Conservation (phyloP, 2,113 vertebrate species). For the Triplophysa dalaica region DNA sequence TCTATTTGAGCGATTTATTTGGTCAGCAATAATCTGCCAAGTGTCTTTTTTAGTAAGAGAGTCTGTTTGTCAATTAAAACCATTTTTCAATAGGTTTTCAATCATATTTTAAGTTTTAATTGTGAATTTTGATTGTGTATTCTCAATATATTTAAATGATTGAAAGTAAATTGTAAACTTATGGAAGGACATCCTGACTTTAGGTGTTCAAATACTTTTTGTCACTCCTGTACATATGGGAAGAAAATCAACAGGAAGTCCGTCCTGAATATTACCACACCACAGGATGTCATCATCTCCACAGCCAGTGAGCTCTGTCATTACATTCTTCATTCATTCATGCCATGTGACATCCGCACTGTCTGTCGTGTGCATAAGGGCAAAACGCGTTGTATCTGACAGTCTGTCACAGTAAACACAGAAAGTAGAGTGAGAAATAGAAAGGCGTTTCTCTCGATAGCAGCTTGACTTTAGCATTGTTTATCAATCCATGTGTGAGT, state of each 20-base stretch:
- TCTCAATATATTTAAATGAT: too few species aligned
- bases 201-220: background rate
- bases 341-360: conserved; percentile 49
- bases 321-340: conserved; percentile 51
- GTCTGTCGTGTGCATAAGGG: conserved; percentile 45
- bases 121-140: too few species aligned
- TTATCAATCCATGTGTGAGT: background rate
- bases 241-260: conserved; percentile 13
- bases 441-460: background rate
- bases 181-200: background rate
- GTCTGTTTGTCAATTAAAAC: too few species aligned
- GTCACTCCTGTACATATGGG: background rate
- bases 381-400: conserved; percentile 26
- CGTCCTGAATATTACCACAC: conserved; percentile 5
- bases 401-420: conserved; percentile 3
- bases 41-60: too few species aligned
- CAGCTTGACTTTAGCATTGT: background rate
- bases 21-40: too few species aligned
- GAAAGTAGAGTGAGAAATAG: background rate
- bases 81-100: too few species aligned
- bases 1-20: too few species aligned
- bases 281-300: background rate
- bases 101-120: too few species aligned
- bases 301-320: conserved; percentile 33
- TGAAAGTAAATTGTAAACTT: too few species aligned